Evolutionary conservation across 1,140 invertebrate species (phyloP), one percentile per base, ranked within the genome.

Genomic region (Penaeus chinensis): DNA sequence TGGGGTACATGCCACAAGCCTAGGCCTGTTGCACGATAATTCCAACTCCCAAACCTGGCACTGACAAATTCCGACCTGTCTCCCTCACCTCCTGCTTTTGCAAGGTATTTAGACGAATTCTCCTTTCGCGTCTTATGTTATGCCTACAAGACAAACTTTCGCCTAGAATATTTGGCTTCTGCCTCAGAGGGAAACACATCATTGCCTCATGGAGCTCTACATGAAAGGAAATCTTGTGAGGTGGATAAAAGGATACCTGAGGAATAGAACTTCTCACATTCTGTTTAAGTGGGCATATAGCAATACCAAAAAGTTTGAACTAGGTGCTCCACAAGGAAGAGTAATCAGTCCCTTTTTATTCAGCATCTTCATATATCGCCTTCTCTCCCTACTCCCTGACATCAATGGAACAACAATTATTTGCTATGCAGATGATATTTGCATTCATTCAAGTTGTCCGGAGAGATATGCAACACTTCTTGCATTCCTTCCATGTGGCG

Each of bases 361-460:
- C 13, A 37, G 65, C 1, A 85, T 85, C 32, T 13, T 79, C 11
- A 60, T 65, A 3, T 32, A 85, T 32, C 84, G 47, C 63, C n/a
- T 85, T 1, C 63, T 85, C 19, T 77, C 74, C 66, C 63, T 66
- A 32, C 66, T 85, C 61, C 76, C 84, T 37, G 47, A 82, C 61
- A 60, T n/a, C 19, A 20, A 62, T 27, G 69, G 24, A 7, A 69
- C 61, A 65, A 66, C 74, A 16, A 22, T 85, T 13, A 60, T 3
- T 82, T 85, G 84, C 47, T 85, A 85, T 79, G 76, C 76, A 42
- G 84, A 85, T 20, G 71, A 85, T 47, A 85, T 85, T 0, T 61
- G 71, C 47, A 54, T 85, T 61, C 54, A 54, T 24, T 82, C 74
- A 60, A 80, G 11, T 79, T n/a, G n/a, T 27, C 62, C 78, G 1